These are phyloP conservation scores for Orthosia gothica DNA, from an alignment of 2,888 invertebrate species.

Conservation along the genomic window DNA sequence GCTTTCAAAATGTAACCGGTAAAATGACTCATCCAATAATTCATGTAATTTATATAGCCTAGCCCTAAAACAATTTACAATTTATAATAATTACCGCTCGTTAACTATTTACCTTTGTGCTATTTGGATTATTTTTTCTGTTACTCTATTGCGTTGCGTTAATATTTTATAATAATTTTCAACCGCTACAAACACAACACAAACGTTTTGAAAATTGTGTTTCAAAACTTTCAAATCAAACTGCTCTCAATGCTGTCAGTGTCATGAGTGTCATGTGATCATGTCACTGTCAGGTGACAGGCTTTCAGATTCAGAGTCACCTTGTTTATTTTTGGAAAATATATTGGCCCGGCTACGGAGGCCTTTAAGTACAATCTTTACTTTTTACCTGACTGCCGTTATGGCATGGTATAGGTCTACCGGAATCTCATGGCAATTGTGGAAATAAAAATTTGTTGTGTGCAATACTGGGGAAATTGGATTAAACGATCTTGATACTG, in stretches of 20 bases:
- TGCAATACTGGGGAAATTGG: no score
- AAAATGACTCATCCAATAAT: conserved; percentile 43
- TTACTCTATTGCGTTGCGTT: background rate
- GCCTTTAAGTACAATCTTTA: no score
- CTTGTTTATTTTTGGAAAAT: no score
- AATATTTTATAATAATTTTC: background rate
- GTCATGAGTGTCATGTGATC: background rate
- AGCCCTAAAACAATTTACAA: background rate
- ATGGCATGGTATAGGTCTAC: no score
- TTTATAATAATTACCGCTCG: conserved; percentile 40
- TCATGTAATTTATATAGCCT: background rate
- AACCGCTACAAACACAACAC: conserved; percentile 22
- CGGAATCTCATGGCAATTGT: no score
- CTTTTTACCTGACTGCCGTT: no score
- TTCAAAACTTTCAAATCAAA: conserved; percentile 8
- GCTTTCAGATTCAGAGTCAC: no score
- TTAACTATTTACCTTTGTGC: background rate
- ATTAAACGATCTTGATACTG: no score
- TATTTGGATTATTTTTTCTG: background rate
- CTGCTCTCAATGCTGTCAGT: background rate
- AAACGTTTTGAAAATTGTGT: conserved; percentile 44
- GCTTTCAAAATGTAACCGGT: conserved; percentile 53
- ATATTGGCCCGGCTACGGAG: no score
- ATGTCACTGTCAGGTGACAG: no score
- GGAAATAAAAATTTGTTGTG: no score